A percentile compares a stretch with the other conserved stretches of the same genome.
Evolutionary conservation across 2,113 vertebrate species (phyloP).

Genomic region (Otus sunia): DNA sequence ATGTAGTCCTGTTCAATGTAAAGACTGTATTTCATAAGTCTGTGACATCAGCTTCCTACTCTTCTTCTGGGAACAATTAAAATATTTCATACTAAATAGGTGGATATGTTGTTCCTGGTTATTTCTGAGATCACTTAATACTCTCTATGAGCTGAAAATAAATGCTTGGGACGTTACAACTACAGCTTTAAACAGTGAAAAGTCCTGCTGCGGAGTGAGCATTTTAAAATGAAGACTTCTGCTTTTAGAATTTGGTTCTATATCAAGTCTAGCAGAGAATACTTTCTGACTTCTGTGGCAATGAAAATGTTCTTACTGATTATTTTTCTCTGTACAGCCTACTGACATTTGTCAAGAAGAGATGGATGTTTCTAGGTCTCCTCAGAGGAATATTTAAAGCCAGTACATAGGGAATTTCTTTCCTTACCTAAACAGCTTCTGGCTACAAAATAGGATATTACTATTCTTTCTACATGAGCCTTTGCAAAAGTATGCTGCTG

Average conservation of each 20-base stretch:
- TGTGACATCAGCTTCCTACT: background rate
- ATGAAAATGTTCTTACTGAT: background rate
- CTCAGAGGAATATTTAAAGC: background rate
- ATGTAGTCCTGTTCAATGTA: background rate
- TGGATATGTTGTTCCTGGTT: background rate
- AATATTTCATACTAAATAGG: background rate
- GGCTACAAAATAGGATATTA: background rate
- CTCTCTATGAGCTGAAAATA: background rate
- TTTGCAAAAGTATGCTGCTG: background rate
- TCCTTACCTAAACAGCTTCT: background rate
- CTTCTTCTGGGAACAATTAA: conserved; percentile 33
- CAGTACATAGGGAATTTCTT: background rate
- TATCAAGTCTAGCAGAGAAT: background rate
- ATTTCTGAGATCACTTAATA: background rate
- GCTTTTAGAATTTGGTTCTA: background rate
- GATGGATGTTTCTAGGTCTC: background rate
- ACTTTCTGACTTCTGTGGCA: background rate
- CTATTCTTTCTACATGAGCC: background rate
- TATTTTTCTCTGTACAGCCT: background rate
- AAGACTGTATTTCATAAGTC: background rate
- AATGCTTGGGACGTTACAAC: background rate
- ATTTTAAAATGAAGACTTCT: background rate
- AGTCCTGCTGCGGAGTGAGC: background rate
- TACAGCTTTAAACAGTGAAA: background rate
- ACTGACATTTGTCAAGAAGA: background rate